Percentiles rank a stretch among this genome's conserved stretches.
Evolutionary conservation across 2,888 invertebrate species (phyloP).

Genomic region (Mythimna impura): DNA sequence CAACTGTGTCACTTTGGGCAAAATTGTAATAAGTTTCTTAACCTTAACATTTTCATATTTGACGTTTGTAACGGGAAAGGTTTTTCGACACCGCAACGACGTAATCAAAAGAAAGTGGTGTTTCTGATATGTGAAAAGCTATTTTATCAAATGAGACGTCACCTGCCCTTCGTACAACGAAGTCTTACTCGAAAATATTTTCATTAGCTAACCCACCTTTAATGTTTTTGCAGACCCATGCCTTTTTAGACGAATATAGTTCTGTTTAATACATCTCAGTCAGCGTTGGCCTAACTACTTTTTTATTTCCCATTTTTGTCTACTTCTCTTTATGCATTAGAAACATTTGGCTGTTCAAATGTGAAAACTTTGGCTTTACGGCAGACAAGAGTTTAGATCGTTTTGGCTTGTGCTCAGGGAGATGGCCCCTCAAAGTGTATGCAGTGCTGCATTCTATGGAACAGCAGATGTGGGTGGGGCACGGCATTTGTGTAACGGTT

Average conservation of each 20-base stretch:
- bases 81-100: constrained; percentile 29
- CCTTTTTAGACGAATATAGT: constrained; percentile 2
- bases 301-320: background rate
- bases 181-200: background rate
- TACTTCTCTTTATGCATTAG: constrained; percentile 6
- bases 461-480: constrained; percentile 73
- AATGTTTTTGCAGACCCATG: background rate
- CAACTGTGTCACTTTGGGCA: constrained; percentile 48
- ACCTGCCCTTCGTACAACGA: background rate
- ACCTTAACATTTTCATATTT: constrained; percentile 52
- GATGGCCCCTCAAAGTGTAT: constrained; percentile 67
- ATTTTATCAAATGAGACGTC: constrained; percentile 26
- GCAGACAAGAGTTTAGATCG: constrained; percentile 47
- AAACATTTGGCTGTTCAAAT: constrained; percentile 7
- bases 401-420: constrained; percentile 69
- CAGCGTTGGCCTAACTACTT: background rate
- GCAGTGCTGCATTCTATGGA: constrained; percentile 68
- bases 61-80: constrained; percentile 44
- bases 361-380: constrained; percentile 17
- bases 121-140: constrained; percentile 19
- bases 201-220: background rate
- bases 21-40: constrained; percentile 63
- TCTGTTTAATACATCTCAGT: constrained; percentile 11
- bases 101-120: constrained; percentile 44
- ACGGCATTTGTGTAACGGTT: constrained; percentile 71